Percentiles rank a stretch among this genome's conserved stretches.
phyloP scores from a whole-genome alignment of 2,113 vertebrate species.

The Orcinus orca region DNA sequence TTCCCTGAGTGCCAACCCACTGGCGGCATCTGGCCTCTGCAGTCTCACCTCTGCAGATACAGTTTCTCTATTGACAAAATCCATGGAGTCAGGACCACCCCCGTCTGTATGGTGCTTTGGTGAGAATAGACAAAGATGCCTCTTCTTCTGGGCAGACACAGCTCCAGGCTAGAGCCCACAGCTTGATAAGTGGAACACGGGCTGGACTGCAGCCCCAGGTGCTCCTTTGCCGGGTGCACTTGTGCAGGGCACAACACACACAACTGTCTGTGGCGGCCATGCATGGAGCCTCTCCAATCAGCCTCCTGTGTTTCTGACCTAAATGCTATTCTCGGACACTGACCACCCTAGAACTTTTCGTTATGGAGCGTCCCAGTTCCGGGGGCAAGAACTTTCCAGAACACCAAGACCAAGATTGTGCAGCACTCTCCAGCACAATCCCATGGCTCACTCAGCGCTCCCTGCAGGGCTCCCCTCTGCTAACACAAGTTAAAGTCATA shows the following conservation, averaged over 20 bases:
- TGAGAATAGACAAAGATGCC: not conserved
- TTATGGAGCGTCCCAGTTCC: not conserved
- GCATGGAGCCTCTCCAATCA: not conserved
- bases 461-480: not conserved
- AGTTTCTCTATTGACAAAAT: not conserved
- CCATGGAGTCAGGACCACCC: not conserved
- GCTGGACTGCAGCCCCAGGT: not conserved
- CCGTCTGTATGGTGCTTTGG: not conserved
- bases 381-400: not conserved
- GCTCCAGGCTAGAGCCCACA: not conserved
- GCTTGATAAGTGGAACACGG: not conserved
- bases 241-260: not conserved
- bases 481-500: not conserved
- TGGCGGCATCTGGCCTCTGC: not conserved
- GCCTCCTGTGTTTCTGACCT: not conserved
- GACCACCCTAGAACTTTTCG: not conserved
- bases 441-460: not conserved
- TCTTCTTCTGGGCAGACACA: not conserved
- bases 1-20: not conserved
- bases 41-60: not conserved
- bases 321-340: not conserved
- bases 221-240: not conserved
- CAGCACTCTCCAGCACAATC: not conserved
- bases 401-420: not conserved
- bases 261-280: not conserved